Percentiles rank a stretch among this genome's conserved stretches.
These are phyloP conservation scores for Azorinus chamasolen DNA, from an alignment of 2,888 invertebrate genomes.

Conservation along the genomic window DNA sequence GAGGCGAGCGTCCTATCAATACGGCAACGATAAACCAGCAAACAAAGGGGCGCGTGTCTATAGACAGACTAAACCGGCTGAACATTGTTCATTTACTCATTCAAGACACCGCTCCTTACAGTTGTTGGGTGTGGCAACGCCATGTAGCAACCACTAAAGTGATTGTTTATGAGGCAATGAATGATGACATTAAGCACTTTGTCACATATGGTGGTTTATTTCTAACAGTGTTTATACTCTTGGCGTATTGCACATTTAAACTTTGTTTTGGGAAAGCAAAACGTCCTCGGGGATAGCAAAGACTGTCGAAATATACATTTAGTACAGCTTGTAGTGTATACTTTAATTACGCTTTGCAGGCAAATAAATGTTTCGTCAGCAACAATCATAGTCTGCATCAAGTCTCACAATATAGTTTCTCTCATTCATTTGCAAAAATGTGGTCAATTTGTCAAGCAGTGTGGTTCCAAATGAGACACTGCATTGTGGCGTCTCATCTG, in stretches of 20 bases:
- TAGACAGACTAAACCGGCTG: slow-evolving; percentile 89
- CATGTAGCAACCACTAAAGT: slow-evolving; percentile 89
- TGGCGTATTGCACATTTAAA: slow-evolving; percentile 65
- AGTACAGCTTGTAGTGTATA: too few species aligned
- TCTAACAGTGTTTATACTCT: slow-evolving; percentile 67
- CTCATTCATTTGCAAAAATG: too few species aligned
- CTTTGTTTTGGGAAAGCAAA: slow-evolving; percentile 46
- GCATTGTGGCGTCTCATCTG: too few species aligned
- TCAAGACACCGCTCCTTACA: slow-evolving; percentile 87
- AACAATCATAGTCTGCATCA: too few species aligned
- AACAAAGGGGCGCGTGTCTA: slow-evolving; percentile 88
- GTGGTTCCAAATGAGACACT: too few species aligned
- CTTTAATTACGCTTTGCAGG: too few species aligned
- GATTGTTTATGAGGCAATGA: slow-evolving; percentile 87
- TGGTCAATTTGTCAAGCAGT: too few species aligned
- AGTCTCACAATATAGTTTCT: too few species aligned
- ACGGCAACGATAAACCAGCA: slow-evolving; percentile 87
- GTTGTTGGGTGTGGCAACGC: slow-evolving; percentile 89
- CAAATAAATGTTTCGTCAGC: too few species aligned
- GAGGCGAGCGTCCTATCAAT: slow-evolving; percentile 85
- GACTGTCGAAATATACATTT: too few species aligned
- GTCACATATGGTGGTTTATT: slow-evolving; percentile 76
- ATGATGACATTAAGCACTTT: slow-evolving; percentile 75
- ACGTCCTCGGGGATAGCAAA: neutral
- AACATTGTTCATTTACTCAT: slow-evolving; percentile 88